phyloP scores from a whole-genome alignment of 2,888 invertebrate species.

The Idaea dimidiata region DNA sequence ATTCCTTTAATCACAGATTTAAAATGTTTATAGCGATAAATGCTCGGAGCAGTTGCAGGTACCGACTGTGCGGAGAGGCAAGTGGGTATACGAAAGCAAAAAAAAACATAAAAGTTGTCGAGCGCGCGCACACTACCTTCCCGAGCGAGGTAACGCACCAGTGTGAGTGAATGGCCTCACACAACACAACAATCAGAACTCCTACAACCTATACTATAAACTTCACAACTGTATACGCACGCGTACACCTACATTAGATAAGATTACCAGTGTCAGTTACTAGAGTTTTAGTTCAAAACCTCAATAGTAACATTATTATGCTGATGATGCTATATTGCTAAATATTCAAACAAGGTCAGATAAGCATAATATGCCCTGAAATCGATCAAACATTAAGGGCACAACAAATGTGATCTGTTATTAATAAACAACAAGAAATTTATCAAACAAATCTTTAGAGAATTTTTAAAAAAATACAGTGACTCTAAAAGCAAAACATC shows the following conservation, averaged over 20 bases:
- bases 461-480: constrained; percentile 19
- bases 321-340: background rate
- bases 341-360: background rate
- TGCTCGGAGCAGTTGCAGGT: constrained; percentile 53
- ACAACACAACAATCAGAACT: constrained; percentile 30
- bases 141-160: constrained; percentile 53
- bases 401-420: background rate
- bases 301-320: background rate
- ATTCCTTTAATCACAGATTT: constrained; percentile 8
- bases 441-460: background rate
- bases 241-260: constrained; percentile 40
- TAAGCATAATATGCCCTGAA: background rate
- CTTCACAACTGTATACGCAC: constrained; percentile 23
- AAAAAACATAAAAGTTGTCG: constrained; percentile 61
- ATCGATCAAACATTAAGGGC: background rate
- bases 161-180: constrained; percentile 69
- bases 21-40: constrained; percentile 23
- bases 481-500: constrained; percentile 43
- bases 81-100: constrained; percentile 59
- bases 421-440: background rate
- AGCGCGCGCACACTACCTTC: constrained; percentile 53
- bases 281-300: background rate
- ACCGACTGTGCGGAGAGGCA: constrained; percentile 52
- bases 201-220: background rate
- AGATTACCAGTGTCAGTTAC: constrained; percentile 38